A percentile compares a stretch with the other conserved stretches of the same genome.
Evolutionary conservation across 2,888 invertebrate genomes (phyloP).

Genomic region (Morpho deidamia): DNA sequence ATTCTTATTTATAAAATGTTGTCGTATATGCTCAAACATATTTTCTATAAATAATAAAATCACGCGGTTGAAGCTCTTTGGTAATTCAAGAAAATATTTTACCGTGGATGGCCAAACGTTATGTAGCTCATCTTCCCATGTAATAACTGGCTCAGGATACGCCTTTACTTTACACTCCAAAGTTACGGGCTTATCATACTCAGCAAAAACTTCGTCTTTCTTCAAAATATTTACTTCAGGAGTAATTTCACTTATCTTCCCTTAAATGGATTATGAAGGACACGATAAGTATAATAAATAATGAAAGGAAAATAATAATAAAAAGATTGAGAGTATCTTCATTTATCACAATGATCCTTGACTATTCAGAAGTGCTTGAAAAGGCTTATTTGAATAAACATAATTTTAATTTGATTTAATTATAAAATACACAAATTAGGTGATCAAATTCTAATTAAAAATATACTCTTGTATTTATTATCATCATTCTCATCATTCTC

Average conservation of each 20-base stretch:
- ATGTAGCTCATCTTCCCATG: slow-evolving; percentile 37
- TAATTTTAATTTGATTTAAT: no score
- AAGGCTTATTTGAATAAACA: no score
- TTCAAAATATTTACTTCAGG: slow-evolving; percentile 34
- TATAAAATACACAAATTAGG: no score
- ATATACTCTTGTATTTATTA: no score
- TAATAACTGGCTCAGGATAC: slow-evolving; percentile 40
- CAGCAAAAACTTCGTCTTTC: slow-evolving; percentile 21
- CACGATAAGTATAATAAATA: no score
- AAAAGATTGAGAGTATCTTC: no score
- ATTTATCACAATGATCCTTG: no score
- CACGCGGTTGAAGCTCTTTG: background rate
- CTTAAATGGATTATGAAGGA: slow-evolving; percentile 15
- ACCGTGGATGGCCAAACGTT: background rate
- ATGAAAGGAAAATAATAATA: background rate
- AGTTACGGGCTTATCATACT: slow-evolving; percentile 30
- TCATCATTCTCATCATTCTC: no score
- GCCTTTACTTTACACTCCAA: slow-evolving; percentile 43
- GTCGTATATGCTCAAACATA: no score
- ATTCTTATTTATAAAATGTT: no score
- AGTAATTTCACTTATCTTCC: slow-evolving; percentile 17
- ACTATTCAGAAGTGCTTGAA: no score
- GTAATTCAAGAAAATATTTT: background rate
- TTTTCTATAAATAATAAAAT: background rate
- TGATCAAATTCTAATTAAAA: no score